These are phyloP conservation scores for Sycophila sp. DNA, from an alignment of 1,140 invertebrate genomes.

Conservation along the genomic window DNA sequence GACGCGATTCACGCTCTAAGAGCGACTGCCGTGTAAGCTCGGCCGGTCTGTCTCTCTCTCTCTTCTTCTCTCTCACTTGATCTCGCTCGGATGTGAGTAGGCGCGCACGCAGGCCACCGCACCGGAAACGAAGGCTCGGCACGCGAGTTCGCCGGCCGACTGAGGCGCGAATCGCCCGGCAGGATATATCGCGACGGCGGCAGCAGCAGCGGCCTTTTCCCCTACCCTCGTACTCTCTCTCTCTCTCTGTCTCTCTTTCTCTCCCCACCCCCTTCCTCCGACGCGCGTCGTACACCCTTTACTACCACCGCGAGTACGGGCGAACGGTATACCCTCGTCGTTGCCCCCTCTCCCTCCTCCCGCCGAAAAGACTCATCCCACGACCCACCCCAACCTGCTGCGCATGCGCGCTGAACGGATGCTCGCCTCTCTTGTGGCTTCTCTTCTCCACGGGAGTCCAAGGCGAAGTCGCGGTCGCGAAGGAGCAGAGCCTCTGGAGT, in stretches of 20 bases:
- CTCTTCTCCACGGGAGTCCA: too few relatives aligned
- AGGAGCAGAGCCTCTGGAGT: too few relatives aligned
- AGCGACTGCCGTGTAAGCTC: neutral
- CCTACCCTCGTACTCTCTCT: slow-evolving; percentile 25
- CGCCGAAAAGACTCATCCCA: slow-evolving; percentile 19
- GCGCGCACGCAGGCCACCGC: slow-evolving; percentile 5
- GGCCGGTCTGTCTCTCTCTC: neutral
- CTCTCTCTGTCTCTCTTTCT: neutral
- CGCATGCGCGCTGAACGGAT: slow-evolving; percentile 4
- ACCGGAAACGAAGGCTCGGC: slow-evolving; percentile 57
- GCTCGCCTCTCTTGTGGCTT: too few relatives aligned
- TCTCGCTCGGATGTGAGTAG: neutral
- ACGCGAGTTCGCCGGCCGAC: slow-evolving; percentile 66
- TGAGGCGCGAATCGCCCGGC: slow-evolving; percentile 55
- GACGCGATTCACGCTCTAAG: neutral
- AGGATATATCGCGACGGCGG: slow-evolving; percentile 42
- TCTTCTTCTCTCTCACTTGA: neutral
- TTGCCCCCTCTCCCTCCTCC: too few relatives aligned
- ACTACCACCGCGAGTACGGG: neutral
- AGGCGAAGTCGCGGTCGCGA: too few relatives aligned
- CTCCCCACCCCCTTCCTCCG: slow-evolving; percentile 30
- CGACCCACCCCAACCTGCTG: neutral
- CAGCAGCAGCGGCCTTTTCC: slow-evolving; percentile 41
- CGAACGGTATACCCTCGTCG: too few relatives aligned
- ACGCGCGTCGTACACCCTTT: too few relatives aligned